Evolutionary conservation across 1,140 invertebrate genomes (phyloP), one percentile per base, ranked within the genome.

Genomic region (Lasioglossum albipes): DNA sequence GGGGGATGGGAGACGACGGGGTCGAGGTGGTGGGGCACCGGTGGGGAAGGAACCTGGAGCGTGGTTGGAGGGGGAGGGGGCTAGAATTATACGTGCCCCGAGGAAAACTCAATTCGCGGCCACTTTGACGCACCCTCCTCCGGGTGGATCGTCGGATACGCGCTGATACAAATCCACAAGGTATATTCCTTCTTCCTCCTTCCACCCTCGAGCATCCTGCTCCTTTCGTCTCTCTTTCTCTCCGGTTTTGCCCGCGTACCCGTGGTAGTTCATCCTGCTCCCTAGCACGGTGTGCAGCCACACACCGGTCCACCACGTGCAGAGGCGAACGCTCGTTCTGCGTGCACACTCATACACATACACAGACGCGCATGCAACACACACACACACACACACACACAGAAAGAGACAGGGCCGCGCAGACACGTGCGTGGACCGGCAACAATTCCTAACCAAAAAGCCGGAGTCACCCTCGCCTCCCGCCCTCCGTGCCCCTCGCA

Each of bases 381-480:
- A 36, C 31, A 36, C 4, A 4, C 31, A 36, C 31, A 36, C 31
- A 36, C 31, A 36, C 31, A 36, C 31, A 36, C 36, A 3, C 36
- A 36, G 36, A 3, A 0, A 36, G 36, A 36, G 65, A 70, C 77
- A 72, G 41, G 57, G 64, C 49, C 75, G 84, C 85, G 84, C 85
- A 87, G 80, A 79, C 86, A 82, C 84, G 86, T 87, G 85, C 78
- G 84, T 82, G 86, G 83, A 84, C 86, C 87, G 88, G 91, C 89
- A 91, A 91, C 89, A 91, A 91, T 91, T 92, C 90, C 88, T 90
- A 88, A 90, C 91, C 89, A 91, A 92, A 92, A 91, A 91, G 90
- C 87, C 91, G 87, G 87, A 92, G 91, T 89, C 89, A 89, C 89
- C 89, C 90, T 91, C 87, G 83, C 87, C 88, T 84, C 87, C 84